phyloP scores from a whole-genome alignment of 2,797 vertebrate genomes.

The Sebastiscus albofasciatus region DNA sequence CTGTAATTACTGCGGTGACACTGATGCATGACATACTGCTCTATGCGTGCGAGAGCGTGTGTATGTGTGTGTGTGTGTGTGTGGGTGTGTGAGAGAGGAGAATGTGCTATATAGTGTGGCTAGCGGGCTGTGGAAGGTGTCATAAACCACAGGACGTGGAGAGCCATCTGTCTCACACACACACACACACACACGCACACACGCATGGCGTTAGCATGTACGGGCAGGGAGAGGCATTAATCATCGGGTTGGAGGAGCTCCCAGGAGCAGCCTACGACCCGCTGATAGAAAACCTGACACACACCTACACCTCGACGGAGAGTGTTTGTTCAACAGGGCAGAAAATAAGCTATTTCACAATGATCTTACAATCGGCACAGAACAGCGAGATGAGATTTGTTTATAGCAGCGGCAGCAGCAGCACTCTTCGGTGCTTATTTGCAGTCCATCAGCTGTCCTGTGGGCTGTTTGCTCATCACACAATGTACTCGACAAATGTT shows the following conservation, averaged over 20 bases:
- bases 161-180: constrained; percentile 79
- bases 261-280: constrained; percentile 59
- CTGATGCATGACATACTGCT: constrained; percentile 73
- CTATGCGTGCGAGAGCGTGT: not conserved
- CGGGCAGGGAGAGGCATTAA: constrained; percentile 78
- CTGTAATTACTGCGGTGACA: constrained; percentile 79
- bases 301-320: constrained; percentile 38
- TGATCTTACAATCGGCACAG: constrained; percentile 61
- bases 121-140: constrained; percentile 73
- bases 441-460: constrained; percentile 48
- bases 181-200: constrained; percentile 36
- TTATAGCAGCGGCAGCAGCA: constrained; percentile 2
- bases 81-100: constrained; percentile 21
- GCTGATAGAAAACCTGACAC: constrained; percentile 64
- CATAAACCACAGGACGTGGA: constrained; percentile 78
- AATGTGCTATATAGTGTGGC: constrained; percentile 58
- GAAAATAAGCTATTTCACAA: constrained; percentile 69
- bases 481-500: constrained; percentile 44
- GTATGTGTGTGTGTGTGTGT: constrained; percentile 3
- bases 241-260: constrained; percentile 74
- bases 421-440: constrained; percentile 22
- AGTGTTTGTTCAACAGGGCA: constrained; percentile 49
- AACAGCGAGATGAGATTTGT: constrained; percentile 45
- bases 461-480: constrained; percentile 61
- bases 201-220: constrained; percentile 64